Conservation (phyloP, 2,113 vertebrate genomes). For the Murina feae region DNA sequence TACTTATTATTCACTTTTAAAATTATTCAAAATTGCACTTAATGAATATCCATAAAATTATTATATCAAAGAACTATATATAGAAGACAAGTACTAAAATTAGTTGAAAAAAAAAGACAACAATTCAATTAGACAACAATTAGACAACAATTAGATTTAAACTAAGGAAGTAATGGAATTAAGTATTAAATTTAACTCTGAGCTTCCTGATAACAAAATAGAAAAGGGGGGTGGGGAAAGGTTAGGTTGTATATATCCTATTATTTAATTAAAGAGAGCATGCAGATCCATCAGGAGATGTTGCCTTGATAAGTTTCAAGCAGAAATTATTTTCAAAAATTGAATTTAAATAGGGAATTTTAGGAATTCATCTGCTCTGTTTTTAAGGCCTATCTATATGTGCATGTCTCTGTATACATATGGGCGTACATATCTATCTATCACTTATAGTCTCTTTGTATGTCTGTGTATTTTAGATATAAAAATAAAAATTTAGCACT, state of each 20-base stretch:
- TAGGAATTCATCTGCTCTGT: not conserved
- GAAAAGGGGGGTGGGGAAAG: not conserved
- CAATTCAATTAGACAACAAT: not conserved
- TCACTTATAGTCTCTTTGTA: not conserved
- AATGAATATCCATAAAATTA: not conserved
- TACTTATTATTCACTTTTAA: not conserved
- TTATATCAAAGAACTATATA: not conserved
- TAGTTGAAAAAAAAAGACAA: slow-evolving; percentile 9
- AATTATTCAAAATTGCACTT: not conserved
- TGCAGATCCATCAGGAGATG: not conserved
- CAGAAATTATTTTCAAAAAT: not conserved
- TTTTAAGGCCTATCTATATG: not conserved
- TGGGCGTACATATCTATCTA: not conserved
- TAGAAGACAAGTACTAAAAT: slow-evolving; percentile 9
- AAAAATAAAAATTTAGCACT: not conserved
- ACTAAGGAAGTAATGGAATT: not conserved
- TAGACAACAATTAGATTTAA: not conserved
- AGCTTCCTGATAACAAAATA: not conserved
- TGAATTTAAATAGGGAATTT: not conserved
- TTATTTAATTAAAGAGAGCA: not conserved
- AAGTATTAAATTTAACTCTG: not conserved
- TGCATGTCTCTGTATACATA: not conserved
- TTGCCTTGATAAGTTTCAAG: not conserved
- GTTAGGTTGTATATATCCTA: not conserved
- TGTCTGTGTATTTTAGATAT: not conserved